These are phyloP conservation scores for Peromyscus californicus DNA, from an alignment of 2,113 vertebrate species.

Conservation along the genomic window DNA sequence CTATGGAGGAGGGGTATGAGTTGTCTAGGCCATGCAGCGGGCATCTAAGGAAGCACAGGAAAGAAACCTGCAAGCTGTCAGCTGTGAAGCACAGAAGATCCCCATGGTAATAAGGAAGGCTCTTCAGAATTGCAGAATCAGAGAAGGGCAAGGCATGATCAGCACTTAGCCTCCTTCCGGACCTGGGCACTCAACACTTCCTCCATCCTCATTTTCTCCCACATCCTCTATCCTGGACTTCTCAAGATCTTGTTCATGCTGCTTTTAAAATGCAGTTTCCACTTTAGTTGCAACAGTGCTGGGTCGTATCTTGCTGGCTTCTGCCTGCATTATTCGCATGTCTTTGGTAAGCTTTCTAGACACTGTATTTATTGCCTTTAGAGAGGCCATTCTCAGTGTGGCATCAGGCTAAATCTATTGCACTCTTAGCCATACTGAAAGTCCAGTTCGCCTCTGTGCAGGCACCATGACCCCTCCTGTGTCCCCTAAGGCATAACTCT, in stretches of 20 bases:
- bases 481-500: fast-evolving
- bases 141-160: fast-evolving
- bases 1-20: background rate
- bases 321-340: fast-evolving
- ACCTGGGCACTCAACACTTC: background rate
- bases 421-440: background rate
- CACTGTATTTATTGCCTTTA: too few species aligned
- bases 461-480: fast-evolving
- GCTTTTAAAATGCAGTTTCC: fast-evolving
- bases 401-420: fast-evolving
- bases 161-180: fast-evolving
- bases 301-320: fast-evolving
- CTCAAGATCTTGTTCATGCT: background rate
- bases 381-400: background rate
- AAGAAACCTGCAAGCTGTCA: background rate
- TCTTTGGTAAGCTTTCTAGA: background rate
- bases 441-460: background rate
- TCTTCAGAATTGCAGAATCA: too few species aligned
- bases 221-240: background rate
- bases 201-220: too few species aligned
- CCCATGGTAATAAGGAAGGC: fast-evolving
- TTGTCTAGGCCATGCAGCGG: background rate
- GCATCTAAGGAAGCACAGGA: background rate
- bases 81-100: background rate
- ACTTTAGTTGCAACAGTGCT: fast-evolving